These are phyloP conservation scores for Abrostola tripartita DNA, from an alignment of 2,888 invertebrate species.

Conservation along the genomic window DNA sequence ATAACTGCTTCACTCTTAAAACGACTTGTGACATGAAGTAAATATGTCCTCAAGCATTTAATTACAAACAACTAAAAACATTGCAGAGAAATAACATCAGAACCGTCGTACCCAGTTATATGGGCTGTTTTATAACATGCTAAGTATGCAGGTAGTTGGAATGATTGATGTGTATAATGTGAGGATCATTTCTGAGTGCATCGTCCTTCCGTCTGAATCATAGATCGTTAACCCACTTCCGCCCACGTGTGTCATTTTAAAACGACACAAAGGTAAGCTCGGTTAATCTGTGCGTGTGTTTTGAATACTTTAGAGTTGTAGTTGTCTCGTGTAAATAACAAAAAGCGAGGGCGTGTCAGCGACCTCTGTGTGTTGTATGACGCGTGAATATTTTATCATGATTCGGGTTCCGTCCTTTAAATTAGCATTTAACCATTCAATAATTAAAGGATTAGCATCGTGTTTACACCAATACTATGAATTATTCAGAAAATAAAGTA, in stretches of 20 bases:
- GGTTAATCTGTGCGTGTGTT: slow-evolving; percentile 45
- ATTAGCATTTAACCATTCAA: slow-evolving; percentile 47
- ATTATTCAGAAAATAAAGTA: slow-evolving; percentile 1
- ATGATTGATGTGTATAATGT: slow-evolving; percentile 35
- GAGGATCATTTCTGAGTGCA: slow-evolving; percentile 57
- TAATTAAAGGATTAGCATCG: slow-evolving; percentile 36
- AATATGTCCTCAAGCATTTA: too few species aligned
- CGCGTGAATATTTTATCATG: slow-evolving; percentile 41
- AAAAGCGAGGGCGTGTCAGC: slow-evolving; percentile 61
- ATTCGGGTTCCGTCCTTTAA: slow-evolving; percentile 28
- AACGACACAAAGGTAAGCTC: slow-evolving; percentile 51
- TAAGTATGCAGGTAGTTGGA: slow-evolving; percentile 11
- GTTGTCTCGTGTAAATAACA: slow-evolving; percentile 62
- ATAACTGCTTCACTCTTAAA: too few species aligned
- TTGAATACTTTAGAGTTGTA: slow-evolving; percentile 49
- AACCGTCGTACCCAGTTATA: slow-evolving; percentile 18
- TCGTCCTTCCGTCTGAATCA: slow-evolving; percentile 72
- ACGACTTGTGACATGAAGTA: too few species aligned
- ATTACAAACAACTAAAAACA: background rate
- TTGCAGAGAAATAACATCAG: slow-evolving; percentile 5
- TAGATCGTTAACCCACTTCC: slow-evolving; percentile 77
- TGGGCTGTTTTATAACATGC: slow-evolving; percentile 28
- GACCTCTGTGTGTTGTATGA: slow-evolving; percentile 54
- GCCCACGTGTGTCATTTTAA: slow-evolving; percentile 68
- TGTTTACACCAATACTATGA: slow-evolving; percentile 4